Evolutionary conservation across 2,888 invertebrate genomes (phyloP), one percentile per base, ranked within the genome.

Genomic region (Apotomis capreana): DNA sequence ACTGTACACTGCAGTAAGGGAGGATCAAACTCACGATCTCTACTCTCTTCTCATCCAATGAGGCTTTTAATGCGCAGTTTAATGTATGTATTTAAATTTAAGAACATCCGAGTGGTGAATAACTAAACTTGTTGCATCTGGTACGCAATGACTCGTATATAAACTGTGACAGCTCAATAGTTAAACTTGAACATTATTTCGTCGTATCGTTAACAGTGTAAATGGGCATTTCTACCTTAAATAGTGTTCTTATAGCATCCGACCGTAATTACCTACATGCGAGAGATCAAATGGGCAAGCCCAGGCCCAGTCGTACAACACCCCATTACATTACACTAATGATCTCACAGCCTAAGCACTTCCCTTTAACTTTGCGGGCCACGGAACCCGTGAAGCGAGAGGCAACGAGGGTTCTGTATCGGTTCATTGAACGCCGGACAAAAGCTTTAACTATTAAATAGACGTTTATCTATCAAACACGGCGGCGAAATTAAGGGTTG

Each of bases 301-400:
- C 40, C 26, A 57, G 46, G 57, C 46, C 51, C 12, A 62, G 62
- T 62, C 52, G 52, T 10, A 12, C 15, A 52, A 37, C 52, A 36
- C 63, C 54, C 44, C n/a, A 64, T 55, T 64, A 65, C 55, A 49
- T 49, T 49, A 12, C 65, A 57, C 57, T 65, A 65, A 65, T 65
- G 55, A 65, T 46, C 65, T 26, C 65, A 26, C 26, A 64, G 44
- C 55, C 65, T 57, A 55, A 57, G 44, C 55, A 65, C 64, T 65
- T 65, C 64, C 54, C 44, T 55, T 64, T 55, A 62, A 62, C 51
- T 52, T 51, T n/a, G 57, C 64, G 52, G 54, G 13, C 55, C 15
- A 68, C 54, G 69, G 62, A 57, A 62, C 55, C 62, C 51, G 12
- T 57, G 62, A 69, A 62, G 69, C 69, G 62, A 69, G 64, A 64